Evolutionary conservation across 2,797 vertebrate species (phyloP).

Genomic region (Nyctalus aviator): DNA sequence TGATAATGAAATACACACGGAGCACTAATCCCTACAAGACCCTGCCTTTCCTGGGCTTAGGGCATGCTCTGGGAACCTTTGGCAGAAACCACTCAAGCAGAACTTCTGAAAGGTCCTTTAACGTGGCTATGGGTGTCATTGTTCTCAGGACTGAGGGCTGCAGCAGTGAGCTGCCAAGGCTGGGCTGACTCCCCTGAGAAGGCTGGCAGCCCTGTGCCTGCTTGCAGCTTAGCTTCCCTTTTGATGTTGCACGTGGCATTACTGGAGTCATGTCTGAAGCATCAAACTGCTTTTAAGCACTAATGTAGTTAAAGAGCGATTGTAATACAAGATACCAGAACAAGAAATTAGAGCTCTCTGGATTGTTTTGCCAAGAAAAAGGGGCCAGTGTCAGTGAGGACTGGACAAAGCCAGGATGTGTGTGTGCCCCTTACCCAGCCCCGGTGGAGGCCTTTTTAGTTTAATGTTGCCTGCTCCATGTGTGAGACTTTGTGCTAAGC

Average conservation of each 20-base stretch:
- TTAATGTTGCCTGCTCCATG: neutral
- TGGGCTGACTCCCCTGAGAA: neutral
- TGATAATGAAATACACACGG: too few species aligned
- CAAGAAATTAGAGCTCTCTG: slow-evolving; percentile 18
- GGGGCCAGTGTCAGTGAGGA: neutral
- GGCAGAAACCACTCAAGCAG: neutral
- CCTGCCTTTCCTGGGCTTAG: neutral
- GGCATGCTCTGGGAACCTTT: too few species aligned
- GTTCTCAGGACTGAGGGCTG: neutral
- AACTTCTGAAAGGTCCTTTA: neutral
- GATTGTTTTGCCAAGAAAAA: neutral
- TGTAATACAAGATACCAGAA: neutral
- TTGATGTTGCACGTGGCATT: neutral
- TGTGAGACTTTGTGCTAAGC: neutral
- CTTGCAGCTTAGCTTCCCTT: neutral
- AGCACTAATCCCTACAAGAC: too few species aligned
- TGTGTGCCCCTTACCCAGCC: neutral
- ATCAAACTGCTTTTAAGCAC: neutral
- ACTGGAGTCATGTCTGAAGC: neutral
- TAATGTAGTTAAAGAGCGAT: neutral
- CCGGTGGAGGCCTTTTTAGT: neutral
- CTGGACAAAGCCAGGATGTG: neutral
- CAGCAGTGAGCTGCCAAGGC: neutral
- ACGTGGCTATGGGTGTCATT: neutral
- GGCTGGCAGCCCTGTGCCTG: neutral